Conservation (phyloP, 2,888 invertebrate genomes). For the Aphidoletes aphidimyza region DNA sequence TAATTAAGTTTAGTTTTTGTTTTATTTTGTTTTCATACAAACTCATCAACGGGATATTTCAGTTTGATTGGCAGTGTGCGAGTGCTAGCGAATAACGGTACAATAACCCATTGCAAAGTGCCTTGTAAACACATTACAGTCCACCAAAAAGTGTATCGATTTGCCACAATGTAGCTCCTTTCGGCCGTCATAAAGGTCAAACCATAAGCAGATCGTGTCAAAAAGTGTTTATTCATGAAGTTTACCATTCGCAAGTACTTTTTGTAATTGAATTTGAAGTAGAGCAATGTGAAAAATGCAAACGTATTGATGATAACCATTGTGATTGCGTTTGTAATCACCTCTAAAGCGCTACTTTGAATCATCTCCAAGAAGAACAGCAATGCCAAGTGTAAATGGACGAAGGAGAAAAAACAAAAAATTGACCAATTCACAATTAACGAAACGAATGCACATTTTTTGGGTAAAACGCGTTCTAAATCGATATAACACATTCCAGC, state of each 20-base stretch:
- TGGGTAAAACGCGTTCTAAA: not conserved
- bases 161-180: constrained; percentile 58
- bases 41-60: constrained; percentile 64
- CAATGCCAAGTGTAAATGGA: not conserved
- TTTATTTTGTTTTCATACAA: constrained; percentile 57
- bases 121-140: constrained; percentile 60
- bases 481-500: constrained; percentile 46
- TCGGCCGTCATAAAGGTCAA: constrained; percentile 62
- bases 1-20: not conserved
- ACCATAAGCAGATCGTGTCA: constrained; percentile 58
- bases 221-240: constrained; percentile 39
- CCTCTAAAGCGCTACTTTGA: not conserved
- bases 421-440: not conserved
- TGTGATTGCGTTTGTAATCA: constrained; percentile 15
- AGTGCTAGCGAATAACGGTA: constrained; percentile 61
- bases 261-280: constrained; percentile 43
- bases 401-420: constrained; percentile 2
- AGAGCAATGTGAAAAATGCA: constrained; percentile 4
- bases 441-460: not conserved
- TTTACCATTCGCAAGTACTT: not conserved
- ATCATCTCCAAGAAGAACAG: not conserved
- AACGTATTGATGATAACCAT: constrained; percentile 47
- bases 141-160: constrained; percentile 60
- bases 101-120: constrained; percentile 60
- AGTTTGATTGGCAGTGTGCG: constrained; percentile 62